phyloP scores from a whole-genome alignment of 2,797 vertebrate species.

The Acrocephalus scirpaceus region DNA sequence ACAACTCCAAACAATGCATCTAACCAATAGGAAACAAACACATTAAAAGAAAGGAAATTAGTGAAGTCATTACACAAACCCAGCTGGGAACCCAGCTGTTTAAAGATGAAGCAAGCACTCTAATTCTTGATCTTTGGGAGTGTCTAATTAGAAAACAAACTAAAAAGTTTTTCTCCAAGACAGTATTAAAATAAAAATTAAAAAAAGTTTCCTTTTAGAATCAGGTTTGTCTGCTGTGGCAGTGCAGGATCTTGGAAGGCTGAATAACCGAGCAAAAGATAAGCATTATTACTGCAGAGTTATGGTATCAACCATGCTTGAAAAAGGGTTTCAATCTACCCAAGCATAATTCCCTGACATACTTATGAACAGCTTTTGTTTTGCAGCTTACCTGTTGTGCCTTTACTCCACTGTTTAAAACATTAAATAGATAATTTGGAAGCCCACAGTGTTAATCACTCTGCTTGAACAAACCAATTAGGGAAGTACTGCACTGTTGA shows the following conservation, averaged over 20 bases:
- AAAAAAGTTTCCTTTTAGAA: constrained; percentile 23
- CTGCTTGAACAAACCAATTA: not conserved
- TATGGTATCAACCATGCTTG: constrained; percentile 7
- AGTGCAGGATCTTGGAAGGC: constrained; percentile 3
- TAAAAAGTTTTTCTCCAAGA: constrained; percentile 57
- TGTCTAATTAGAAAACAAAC: constrained; percentile 72
- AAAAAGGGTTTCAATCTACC: constrained; percentile 2
- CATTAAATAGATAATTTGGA: not conserved
- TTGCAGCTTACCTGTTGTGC: not conserved
- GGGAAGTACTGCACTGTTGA: not conserved
- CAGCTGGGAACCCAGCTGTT: constrained; percentile 77
- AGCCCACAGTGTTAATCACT: not conserved
- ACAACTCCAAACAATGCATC: constrained; percentile 67
- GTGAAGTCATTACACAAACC: constrained; percentile 73
- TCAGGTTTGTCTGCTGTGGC: not conserved
- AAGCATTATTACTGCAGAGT: constrained; percentile 14
- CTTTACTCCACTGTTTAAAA: not conserved
- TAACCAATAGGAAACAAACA: constrained; percentile 69
- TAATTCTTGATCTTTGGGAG: constrained; percentile 74
- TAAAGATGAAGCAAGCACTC: constrained; percentile 59
- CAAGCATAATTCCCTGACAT: not conserved
- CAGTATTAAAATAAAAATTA: constrained; percentile 17
- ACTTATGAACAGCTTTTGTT: not conserved
- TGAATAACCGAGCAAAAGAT: constrained; percentile 31
- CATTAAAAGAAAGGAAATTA: constrained; percentile 79